Percentiles rank a stretch among this genome's conserved stretches.
phyloP scores from a whole-genome alignment of 2,797 vertebrate species.

The Pantherophis vulpinus region DNA sequence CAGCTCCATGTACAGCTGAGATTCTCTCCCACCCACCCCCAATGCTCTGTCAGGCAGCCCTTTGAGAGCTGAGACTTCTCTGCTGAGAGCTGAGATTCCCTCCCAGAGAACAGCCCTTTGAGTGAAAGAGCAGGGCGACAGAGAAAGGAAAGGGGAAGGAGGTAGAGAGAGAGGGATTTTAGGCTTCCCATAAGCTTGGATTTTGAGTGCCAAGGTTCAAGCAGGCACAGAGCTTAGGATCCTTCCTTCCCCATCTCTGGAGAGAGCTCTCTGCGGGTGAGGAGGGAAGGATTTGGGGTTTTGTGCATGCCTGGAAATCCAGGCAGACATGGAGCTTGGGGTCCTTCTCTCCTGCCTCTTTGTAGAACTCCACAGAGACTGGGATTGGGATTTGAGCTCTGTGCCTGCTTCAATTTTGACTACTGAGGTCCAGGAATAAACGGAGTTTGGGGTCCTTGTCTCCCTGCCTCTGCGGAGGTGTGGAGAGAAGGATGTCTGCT shows the following conservation, averaged over 20 bases:
- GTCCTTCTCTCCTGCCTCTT: neutral
- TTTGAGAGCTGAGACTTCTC: neutral
- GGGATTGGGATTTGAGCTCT: neutral
- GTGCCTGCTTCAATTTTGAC: neutral
- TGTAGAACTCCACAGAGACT: neutral
- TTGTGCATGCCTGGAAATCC: neutral
- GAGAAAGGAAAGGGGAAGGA: neutral
- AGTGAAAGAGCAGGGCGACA: neutral
- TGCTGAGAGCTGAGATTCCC: neutral
- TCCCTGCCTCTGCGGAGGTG: neutral
- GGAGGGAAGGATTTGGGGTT: neutral
- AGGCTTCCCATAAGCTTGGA: neutral
- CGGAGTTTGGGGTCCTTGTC: neutral
- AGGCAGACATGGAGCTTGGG: neutral
- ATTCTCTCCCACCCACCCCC: neutral
- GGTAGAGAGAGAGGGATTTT: neutral
- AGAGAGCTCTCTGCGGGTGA: neutral
- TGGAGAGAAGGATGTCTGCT: neutral
- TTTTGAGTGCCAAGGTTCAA: neutral
- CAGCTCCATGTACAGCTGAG: neutral
- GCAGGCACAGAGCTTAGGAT: neutral
- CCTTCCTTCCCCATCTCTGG: neutral
- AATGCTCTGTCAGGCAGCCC: neutral
- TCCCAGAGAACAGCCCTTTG: neutral
- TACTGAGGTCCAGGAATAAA: neutral